These are phyloP conservation scores for Momotus momota DNA, from an alignment of 2,797 vertebrate species.

Conservation along the genomic window DNA sequence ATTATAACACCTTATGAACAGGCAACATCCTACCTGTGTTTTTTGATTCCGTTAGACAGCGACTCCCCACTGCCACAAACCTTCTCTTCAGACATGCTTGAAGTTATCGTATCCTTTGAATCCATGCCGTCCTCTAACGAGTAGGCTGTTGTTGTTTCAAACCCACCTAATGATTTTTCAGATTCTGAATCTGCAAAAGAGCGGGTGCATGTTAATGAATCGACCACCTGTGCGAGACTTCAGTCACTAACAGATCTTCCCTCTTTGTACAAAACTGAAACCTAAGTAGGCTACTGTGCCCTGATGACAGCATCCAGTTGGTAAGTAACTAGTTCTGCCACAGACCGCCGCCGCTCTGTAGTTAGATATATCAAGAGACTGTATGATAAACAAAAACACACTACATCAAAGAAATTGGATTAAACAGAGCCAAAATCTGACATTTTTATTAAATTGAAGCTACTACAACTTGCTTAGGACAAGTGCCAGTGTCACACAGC, in stretches of 20 bases:
- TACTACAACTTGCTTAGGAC: neutral
- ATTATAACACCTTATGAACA: neutral
- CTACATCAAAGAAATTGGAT: neutral
- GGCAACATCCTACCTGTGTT: constrained; percentile 89
- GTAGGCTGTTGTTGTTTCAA: constrained; percentile 87
- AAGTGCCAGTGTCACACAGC: neutral
- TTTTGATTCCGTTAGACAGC: constrained; percentile 91
- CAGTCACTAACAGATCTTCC: constrained; percentile 59
- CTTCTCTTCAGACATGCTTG: constrained; percentile 88
- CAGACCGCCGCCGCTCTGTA: neutral
- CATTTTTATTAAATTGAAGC: neutral
- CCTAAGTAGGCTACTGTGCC: constrained; percentile 80
- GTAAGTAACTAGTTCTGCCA: constrained; percentile 60
- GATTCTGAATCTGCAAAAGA: constrained; percentile 90
- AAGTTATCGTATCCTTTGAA: constrained; percentile 77
- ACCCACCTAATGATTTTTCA: constrained; percentile 88
- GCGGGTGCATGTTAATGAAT: constrained; percentile 69
- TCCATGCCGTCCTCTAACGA: constrained; percentile 84
- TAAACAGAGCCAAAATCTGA: neutral
- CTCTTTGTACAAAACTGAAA: constrained; percentile 78
- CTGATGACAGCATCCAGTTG: constrained; percentile 73
- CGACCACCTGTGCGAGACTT: constrained; percentile 16
- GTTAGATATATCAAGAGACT: neutral
- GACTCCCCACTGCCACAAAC: constrained; percentile 85
- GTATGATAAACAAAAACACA: neutral